phyloP scores from a whole-genome alignment of 2,797 vertebrate species.

The Hirundo rustica region DNA sequence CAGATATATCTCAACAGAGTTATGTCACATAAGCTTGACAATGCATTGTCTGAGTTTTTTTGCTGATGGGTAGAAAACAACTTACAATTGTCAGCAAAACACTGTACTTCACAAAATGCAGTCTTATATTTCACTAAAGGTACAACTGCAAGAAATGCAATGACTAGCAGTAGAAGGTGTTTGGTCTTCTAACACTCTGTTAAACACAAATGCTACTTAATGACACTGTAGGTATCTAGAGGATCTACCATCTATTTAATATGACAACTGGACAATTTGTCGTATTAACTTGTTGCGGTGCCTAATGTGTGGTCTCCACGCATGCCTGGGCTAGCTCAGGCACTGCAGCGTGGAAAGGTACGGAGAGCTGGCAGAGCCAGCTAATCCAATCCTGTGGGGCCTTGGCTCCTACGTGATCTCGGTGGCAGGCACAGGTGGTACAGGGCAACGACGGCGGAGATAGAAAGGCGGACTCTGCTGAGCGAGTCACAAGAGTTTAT shows the following conservation, averaged over 20 bases:
- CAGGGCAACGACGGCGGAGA: no score
- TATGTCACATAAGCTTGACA: background rate
- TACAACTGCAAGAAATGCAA: background rate
- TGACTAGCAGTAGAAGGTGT: background rate
- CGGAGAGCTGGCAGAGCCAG: no score
- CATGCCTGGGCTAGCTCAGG: no score
- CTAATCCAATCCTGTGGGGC: no score
- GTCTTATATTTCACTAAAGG: background rate
- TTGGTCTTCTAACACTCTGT: background rate
- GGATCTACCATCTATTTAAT: background rate
- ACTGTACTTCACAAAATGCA: background rate
- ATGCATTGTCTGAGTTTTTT: background rate
- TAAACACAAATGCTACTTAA: background rate
- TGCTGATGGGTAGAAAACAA: background rate
- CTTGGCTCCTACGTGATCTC: no score
- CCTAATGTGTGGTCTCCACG: no score
- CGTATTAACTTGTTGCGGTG: no score
- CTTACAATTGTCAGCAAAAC: background rate
- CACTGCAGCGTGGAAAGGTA: no score
- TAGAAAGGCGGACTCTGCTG: no score
- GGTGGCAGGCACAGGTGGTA: no score
- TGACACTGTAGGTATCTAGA: background rate
- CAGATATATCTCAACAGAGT: background rate
- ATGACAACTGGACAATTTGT: background rate
- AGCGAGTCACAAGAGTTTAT: no score